Evolutionary conservation across 2,888 invertebrate species (phyloP).

Genomic region (Andrena camellia): DNA sequence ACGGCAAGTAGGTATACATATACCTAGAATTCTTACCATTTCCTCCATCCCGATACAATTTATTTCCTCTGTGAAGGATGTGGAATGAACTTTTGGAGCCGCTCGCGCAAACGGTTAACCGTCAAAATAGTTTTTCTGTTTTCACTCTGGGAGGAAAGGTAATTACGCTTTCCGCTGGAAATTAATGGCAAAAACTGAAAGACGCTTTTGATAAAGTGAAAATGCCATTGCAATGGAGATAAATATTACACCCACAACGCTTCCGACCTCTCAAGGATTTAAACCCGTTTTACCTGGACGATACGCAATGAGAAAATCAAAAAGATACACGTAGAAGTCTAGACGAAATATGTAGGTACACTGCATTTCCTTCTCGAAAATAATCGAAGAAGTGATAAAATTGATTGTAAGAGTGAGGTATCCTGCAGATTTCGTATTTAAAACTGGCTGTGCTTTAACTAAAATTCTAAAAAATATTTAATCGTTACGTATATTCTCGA

Average conservation of each 20-base stretch:
- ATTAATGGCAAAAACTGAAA: slow-evolving; percentile 56
- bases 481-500: no score
- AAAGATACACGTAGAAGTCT: no score
- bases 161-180: slow-evolving; percentile 50
- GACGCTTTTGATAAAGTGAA: slow-evolving; percentile 52
- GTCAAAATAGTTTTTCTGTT: slow-evolving; percentile 45
- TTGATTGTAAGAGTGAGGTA: no score
- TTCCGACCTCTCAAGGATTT: no score
- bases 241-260: slow-evolving; percentile 37
- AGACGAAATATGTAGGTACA: no score
- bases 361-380: no score
- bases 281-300: no score
- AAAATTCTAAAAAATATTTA: no score
- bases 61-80: slow-evolving; percentile 6
- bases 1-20: not conserved
- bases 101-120: slow-evolving; percentile 6
- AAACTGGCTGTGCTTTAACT: no score
- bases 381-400: no score
- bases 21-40: not conserved
- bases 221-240: slow-evolving; percentile 46
- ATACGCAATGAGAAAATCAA: no score
- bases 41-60: not conserved
- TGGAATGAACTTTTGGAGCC: not conserved
- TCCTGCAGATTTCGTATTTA: no score
- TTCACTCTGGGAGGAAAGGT: slow-evolving; percentile 40